phyloP scores from a whole-genome alignment of 2,113 vertebrate species.

The Saguinus imperator region DNA sequence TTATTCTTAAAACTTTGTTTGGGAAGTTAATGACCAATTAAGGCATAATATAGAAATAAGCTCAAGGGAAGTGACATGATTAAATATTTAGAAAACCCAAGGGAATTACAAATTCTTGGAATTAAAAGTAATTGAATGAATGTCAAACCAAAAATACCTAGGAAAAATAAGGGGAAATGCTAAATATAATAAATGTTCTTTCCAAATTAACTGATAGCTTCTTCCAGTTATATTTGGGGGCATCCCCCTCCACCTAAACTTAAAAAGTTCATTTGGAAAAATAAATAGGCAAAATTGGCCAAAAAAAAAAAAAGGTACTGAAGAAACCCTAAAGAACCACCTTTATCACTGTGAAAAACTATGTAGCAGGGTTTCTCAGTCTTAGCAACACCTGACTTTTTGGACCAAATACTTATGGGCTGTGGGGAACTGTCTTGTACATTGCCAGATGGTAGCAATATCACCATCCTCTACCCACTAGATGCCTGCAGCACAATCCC shows the following conservation, averaged over 20 bases:
- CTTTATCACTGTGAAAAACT: background rate
- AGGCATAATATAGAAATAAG: background rate
- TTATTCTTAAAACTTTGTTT: constrained; percentile 36
- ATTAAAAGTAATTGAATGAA: background rate
- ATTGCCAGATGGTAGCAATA: background rate
- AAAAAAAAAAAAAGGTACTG: background rate
- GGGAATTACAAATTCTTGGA: background rate
- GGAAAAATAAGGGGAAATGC: background rate
- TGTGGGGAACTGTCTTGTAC: background rate
- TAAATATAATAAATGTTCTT: background rate
- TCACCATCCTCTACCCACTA: background rate
- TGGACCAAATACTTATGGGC: background rate
- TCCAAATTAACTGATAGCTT: background rate
- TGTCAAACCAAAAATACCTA: background rate
- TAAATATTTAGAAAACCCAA: constrained; percentile 31
- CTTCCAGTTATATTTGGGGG: background rate
- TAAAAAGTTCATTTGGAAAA: constrained; percentile 14
- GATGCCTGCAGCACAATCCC: background rate
- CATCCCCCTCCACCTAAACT: background rate
- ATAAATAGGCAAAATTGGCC: background rate
- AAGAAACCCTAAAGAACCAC: background rate
- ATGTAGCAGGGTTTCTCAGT: background rate
- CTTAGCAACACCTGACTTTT: background rate
- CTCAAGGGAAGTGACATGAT: background rate
- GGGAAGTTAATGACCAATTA: background rate